These are phyloP conservation scores for Dasypus novemcinctus DNA, from an alignment of 2,113 vertebrate species.

Conservation along the genomic window DNA sequence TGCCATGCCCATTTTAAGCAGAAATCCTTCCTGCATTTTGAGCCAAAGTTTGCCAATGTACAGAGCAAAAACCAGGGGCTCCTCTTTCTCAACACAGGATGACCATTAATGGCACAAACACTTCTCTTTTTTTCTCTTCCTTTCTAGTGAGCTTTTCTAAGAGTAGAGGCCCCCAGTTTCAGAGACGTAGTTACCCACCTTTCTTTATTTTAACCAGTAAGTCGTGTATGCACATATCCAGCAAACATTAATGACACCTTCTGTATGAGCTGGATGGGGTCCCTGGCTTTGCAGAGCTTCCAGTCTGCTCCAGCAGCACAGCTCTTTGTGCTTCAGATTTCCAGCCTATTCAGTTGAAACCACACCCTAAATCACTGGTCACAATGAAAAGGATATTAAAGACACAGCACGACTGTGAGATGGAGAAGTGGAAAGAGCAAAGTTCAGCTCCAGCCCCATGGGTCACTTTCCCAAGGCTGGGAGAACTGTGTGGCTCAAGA, in stretches of 20 bases:
- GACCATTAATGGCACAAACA: not conserved
- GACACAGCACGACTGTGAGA: not conserved
- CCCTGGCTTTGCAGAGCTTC: not conserved
- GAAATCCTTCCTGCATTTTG: not conserved
- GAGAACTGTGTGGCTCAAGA: not conserved
- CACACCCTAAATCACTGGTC: not conserved
- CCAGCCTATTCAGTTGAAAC: constrained; percentile 3
- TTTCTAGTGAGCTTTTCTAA: not conserved
- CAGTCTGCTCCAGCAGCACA: not conserved
- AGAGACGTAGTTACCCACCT: not conserved
- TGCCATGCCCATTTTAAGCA: not conserved
- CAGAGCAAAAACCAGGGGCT: not conserved
- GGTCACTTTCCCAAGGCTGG: not conserved
- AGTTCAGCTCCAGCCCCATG: not conserved
- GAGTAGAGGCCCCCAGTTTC: not conserved
- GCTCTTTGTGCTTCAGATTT: not conserved
- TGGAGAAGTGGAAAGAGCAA: not conserved
- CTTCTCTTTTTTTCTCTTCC: not conserved
- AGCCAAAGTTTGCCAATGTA: not conserved
- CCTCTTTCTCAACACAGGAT: not conserved
- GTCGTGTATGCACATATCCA: not conserved
- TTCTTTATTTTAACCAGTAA: not conserved
- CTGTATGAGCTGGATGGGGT: not conserved
- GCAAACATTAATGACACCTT: not conserved
- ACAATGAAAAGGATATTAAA: not conserved